These are phyloP conservation scores for Tethya wilhelma DNA, from an alignment of 37 sponge, comb jelly and placozoan genomes.

Conservation along the genomic window DNA sequence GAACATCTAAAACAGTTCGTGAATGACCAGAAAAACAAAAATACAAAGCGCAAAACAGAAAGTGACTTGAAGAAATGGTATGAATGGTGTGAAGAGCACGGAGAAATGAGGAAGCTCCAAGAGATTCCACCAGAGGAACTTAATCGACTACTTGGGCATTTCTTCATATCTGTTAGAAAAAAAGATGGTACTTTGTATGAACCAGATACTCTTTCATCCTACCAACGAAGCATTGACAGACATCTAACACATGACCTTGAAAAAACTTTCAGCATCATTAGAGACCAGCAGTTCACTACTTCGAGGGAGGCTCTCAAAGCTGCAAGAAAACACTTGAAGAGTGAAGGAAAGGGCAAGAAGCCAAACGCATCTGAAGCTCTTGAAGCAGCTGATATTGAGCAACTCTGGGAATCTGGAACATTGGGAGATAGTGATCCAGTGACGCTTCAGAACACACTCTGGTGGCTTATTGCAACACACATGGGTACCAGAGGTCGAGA, in stretches of 20 bases:
- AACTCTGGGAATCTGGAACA: background rate
- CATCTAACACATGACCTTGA: background rate
- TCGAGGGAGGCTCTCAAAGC: slow-evolving; percentile 13
- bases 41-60: slow-evolving; percentile 7
- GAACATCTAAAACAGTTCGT: background rate
- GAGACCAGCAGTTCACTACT: background rate
- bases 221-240: slow-evolving; percentile 10
- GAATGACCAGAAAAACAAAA: slow-evolving; percentile 3
- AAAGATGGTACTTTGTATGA: slow-evolving; percentile 13
- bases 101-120: slow-evolving; percentile 1
- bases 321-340: background rate
- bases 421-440: background rate
- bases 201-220: slow-evolving; percentile 2
- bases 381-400: background rate
- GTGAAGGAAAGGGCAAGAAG: slow-evolving; percentile 15
- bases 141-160: slow-evolving; percentile 3
- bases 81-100: background rate
- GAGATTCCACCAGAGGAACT: slow-evolving; percentile 7
- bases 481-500: slow-evolving; percentile 6
- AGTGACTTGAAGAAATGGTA: slow-evolving; percentile 17
- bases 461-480: slow-evolving; percentile 12
- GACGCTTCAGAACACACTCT: slow-evolving; percentile 1
- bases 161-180: background rate
- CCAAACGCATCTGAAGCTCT: slow-evolving; percentile 15
- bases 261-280: background rate